These are phyloP conservation scores for Synanthedon andrenaeformis DNA, from an alignment of 2,888 invertebrate species.

Conservation along the genomic window DNA sequence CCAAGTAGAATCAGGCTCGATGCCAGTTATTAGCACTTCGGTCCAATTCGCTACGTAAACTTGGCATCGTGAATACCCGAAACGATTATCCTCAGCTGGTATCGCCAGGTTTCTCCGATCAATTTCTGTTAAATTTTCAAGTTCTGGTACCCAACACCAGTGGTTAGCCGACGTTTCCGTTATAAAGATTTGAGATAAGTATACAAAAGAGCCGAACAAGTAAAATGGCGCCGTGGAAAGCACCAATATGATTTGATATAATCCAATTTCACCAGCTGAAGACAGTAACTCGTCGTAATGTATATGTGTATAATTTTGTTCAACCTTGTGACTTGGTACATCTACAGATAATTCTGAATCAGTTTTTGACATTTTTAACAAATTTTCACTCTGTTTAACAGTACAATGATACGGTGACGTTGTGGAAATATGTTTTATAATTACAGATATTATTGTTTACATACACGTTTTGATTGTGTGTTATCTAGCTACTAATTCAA, in stretches of 20 bases:
- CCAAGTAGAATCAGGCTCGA: conserved; percentile 1
- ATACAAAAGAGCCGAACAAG: conserved; percentile 5
- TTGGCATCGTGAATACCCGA: conserved; percentile 4
- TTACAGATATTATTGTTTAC: too few species aligned
- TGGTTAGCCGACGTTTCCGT: conserved; percentile 5
- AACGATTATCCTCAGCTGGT: conserved; percentile 3
- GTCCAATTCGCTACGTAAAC: conserved; percentile 8
- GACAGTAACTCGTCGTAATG: conserved; percentile 7
- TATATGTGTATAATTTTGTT: background rate
- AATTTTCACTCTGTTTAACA: too few species aligned
- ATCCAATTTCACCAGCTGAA: conserved; percentile 6
- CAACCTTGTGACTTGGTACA: too few species aligned
- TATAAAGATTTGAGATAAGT: conserved; percentile 6
- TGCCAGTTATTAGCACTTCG: conserved; percentile 1
- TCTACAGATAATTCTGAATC: too few species aligned
- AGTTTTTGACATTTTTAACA: too few species aligned
- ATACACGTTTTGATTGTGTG: too few species aligned
- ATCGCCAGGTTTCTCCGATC: conserved; percentile 6
- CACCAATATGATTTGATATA: conserved; percentile 6
- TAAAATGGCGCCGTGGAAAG: conserved; percentile 6
- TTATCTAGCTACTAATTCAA: too few species aligned
- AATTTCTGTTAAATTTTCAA: conserved; percentile 5
- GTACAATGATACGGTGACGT: too few species aligned
- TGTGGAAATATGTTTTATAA: too few species aligned
- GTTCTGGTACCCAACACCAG: conserved; percentile 9